These are phyloP conservation scores for Adineta ricciae DNA, from an alignment of 2,888 invertebrate species.

Conservation along the genomic window DNA sequence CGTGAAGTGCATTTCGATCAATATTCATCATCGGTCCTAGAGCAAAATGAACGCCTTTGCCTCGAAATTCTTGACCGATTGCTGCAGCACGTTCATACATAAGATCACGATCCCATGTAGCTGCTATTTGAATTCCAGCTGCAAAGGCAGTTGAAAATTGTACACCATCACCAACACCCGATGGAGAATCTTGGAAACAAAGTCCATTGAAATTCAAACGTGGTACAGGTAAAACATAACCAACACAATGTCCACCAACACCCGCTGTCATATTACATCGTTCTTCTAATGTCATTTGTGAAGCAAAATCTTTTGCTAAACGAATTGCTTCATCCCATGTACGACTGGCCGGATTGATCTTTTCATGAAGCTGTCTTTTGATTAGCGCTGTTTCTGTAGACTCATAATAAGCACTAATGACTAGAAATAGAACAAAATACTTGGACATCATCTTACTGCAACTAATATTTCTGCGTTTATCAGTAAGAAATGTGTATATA, in stretches of 20 bases:
- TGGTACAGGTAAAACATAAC: not conserved
- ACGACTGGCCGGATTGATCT: not conserved
- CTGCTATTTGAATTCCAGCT: not conserved
- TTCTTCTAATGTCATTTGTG: not conserved
- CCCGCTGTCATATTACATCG: not conserved
- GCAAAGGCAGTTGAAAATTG: not conserved
- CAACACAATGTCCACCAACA: not conserved
- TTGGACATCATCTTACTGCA: too few species aligned
- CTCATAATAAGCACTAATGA: too few species aligned
- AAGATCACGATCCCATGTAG: not conserved
- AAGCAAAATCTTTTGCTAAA: not conserved
- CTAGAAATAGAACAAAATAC: too few species aligned
- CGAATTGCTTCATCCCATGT: not conserved
- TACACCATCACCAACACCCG: not conserved
- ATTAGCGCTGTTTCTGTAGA: too few species aligned
- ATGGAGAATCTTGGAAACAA: not conserved
- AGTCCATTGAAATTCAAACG: not conserved
- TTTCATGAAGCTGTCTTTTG: too few species aligned
- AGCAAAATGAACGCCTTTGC: not conserved
- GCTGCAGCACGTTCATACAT: not conserved
- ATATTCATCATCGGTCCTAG: too few species aligned
- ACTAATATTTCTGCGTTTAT: too few species aligned
- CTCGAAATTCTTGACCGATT: not conserved
- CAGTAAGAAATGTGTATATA: too few species aligned
- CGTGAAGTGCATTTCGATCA: not conserved